A percentile compares a stretch with the other conserved stretches of the same genome.
Evolutionary conservation across 2,113 vertebrate species (phyloP).

Genomic region (Dryoscopus gambensis): DNA sequence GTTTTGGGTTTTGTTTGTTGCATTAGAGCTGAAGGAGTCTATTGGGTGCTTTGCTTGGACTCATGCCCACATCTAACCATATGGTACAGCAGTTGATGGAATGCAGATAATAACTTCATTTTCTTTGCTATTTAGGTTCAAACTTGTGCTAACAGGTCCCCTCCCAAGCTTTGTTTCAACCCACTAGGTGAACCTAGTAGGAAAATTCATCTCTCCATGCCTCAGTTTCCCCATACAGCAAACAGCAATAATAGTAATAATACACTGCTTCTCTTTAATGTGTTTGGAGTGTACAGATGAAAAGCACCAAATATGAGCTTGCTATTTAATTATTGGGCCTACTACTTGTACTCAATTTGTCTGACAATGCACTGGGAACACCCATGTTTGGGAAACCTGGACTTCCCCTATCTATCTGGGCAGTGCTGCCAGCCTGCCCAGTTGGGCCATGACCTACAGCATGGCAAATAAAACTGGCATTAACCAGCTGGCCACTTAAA

Average conservation of each 20-base stretch:
- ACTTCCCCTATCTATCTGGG: neutral
- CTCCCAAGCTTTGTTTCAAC: constrained; percentile 11
- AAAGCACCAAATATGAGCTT: neutral
- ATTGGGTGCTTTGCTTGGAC: constrained; percentile 34
- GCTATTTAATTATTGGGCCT: neutral
- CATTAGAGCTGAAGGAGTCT: neutral
- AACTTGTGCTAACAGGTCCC: constrained; percentile 45
- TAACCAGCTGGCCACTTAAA: neutral
- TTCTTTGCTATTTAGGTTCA: constrained; percentile 49
- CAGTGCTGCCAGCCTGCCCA: neutral
- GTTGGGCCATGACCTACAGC: neutral
- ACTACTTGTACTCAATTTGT: neutral
- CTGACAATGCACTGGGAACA: neutral
- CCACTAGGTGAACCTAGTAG: neutral
- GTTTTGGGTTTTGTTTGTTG: constrained; percentile 22
- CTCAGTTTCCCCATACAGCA: neutral
- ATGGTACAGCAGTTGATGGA: constrained; percentile 19
- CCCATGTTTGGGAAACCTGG: neutral
- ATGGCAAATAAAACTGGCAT: neutral
- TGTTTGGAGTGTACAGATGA: neutral
- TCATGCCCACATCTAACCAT: neutral
- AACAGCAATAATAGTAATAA: neutral
- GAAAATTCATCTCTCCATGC: neutral
- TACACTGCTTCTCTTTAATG: neutral
- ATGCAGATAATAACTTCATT: constrained; percentile 57